Percentiles rank a stretch among this genome's conserved stretches.
Conservation (phyloP, 1,140 invertebrate species). For the Mactra quadrangularis region DNA sequence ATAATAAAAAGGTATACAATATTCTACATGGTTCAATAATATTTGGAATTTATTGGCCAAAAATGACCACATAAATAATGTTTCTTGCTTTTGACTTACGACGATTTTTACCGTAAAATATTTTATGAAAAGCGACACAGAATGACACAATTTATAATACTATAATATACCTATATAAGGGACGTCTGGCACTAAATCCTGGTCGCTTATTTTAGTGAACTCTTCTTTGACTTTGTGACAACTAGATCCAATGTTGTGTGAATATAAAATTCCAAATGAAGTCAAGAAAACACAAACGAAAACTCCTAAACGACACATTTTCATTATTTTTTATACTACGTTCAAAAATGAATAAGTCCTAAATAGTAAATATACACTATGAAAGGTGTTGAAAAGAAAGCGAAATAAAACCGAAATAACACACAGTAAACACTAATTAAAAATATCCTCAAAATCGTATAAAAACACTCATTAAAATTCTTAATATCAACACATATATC, state of each 20-base stretch:
- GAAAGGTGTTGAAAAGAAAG: constrained; percentile 24
- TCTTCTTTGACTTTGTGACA: constrained; percentile 47
- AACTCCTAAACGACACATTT: constrained; percentile 26
- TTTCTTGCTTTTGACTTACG: too few relatives aligned
- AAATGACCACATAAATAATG: too few relatives aligned
- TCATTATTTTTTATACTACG: too few relatives aligned
- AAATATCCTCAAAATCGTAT: neutral
- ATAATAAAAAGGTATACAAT: too few relatives aligned
- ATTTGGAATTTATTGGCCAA: too few relatives aligned
- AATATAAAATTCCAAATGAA: constrained; percentile 31
- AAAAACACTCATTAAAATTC: neutral
- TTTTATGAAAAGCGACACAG: too few relatives aligned
- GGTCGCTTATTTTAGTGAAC: constrained; percentile 29
- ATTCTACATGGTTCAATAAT: too few relatives aligned
- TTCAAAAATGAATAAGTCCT: too few relatives aligned
- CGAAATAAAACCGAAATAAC: constrained; percentile 6
- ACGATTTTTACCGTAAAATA: too few relatives aligned
- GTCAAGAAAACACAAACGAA: constrained; percentile 15
- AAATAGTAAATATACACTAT: neutral
- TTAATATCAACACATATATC: too few relatives aligned
- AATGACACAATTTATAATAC: too few relatives aligned
- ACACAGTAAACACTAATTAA: neutral
- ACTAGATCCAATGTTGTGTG: constrained; percentile 9
- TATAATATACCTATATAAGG: constrained; percentile 31
- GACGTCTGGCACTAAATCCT: constrained; percentile 50